These are phyloP conservation scores for Nomada flava DNA, from an alignment of 2,888 invertebrate genomes.

Conservation along the genomic window DNA sequence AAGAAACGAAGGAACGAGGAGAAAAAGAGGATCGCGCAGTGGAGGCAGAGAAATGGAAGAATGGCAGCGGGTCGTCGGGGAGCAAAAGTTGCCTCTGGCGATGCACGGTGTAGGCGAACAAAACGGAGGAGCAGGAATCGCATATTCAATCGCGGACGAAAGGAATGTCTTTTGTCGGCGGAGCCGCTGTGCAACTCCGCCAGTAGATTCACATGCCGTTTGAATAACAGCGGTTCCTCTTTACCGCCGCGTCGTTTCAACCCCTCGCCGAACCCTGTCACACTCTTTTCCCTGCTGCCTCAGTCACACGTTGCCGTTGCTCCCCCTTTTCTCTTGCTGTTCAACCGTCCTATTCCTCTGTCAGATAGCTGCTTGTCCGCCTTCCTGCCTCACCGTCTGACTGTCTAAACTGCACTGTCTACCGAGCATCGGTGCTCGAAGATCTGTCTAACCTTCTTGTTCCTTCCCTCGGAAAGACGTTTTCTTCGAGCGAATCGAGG, in stretches of 20 bases:
- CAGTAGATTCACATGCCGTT: conserved; percentile 79
- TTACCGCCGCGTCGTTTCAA: not conserved
- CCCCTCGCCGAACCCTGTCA: conserved; percentile 20
- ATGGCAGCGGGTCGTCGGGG: not conserved
- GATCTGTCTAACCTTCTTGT: conserved; percentile 6
- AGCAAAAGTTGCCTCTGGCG: conserved; percentile 29
- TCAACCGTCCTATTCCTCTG: conserved; percentile 6
- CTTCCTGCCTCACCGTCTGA: not conserved
- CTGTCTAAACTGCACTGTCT: conserved; percentile 30
- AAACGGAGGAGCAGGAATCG: conserved; percentile 67
- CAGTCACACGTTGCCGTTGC: conserved; percentile 32
- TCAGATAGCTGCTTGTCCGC: conserved; percentile 26
- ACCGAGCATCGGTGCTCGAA: conserved; percentile 9
- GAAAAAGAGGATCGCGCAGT: not conserved
- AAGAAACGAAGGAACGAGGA: conserved; percentile 6
- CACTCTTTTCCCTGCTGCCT: conserved; percentile 34
- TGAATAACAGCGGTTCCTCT: conserved; percentile 72
- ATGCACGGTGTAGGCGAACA: conserved; percentile 8
- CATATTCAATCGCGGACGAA: conserved; percentile 78
- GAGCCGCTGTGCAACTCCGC: conserved; percentile 64
- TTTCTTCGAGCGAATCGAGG: too few species aligned
- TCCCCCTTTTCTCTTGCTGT: conserved; percentile 16
- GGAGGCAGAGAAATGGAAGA: not conserved
- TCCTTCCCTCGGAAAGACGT: too few species aligned
- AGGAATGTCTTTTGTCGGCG: conserved; percentile 81